phyloP scores from a whole-genome alignment of 2,888 invertebrate genomes.

The Habrosyne pyritoides region DNA sequence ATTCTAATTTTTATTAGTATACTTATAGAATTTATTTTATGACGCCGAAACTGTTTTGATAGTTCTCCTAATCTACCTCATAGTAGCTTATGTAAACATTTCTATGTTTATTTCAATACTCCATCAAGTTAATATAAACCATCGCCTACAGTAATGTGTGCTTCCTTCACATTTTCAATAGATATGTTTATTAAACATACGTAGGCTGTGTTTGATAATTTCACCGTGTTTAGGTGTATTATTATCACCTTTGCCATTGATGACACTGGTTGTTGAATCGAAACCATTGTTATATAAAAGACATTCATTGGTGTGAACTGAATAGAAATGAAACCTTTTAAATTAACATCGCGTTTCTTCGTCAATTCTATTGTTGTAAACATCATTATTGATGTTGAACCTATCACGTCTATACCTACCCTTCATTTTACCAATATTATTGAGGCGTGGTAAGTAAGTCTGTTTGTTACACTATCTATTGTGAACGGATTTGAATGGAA shows the following conservation, averaged over 20 bases:
- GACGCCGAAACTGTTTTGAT: neutral
- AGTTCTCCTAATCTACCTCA: neutral
- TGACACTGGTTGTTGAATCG: neutral
- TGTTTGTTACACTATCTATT: too few relatives aligned
- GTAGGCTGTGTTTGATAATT: constrained; percentile 22
- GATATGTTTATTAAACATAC: constrained; percentile 42
- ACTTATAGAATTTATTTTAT: neutral
- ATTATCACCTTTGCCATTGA: constrained; percentile 7
- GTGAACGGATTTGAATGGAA: too few relatives aligned
- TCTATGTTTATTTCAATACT: constrained; percentile 39
- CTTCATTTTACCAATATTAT: too few relatives aligned
- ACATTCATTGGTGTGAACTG: neutral
- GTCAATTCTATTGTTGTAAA: neutral
- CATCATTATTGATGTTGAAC: too few relatives aligned
- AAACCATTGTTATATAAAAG: neutral
- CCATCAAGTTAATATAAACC: constrained; percentile 34
- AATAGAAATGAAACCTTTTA: neutral
- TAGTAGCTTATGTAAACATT: neutral
- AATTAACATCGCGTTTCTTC: neutral
- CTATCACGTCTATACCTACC: too few relatives aligned
- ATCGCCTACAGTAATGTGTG: constrained; percentile 9
- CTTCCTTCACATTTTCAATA: constrained; percentile 30
- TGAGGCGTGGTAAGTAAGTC: too few relatives aligned
- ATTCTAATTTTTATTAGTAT: neutral
- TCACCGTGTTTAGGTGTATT: constrained; percentile 16